These are phyloP conservation scores for Eupithecia abbreviata DNA, from an alignment of 2,888 invertebrate genomes.

Conservation along the genomic window DNA sequence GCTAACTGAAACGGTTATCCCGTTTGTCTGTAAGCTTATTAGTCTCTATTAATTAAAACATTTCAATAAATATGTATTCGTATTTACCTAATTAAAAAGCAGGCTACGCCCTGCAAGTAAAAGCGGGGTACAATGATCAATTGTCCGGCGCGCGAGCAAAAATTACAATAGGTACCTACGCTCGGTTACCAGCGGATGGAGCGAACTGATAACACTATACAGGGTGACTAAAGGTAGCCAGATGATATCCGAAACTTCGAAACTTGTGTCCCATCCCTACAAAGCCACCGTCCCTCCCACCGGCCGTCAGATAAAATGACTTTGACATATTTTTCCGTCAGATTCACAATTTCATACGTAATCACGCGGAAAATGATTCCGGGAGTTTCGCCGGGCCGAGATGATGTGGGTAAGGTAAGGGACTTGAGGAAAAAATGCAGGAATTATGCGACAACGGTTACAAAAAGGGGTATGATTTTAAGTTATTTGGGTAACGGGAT, in stretches of 20 bases:
- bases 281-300: background rate
- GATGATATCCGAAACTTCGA: background rate
- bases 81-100: too few species aligned
- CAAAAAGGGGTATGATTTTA: conserved; percentile 28
- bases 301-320: conserved; percentile 36
- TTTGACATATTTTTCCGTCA: conserved; percentile 45
- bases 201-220: too few species aligned
- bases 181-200: too few species aligned
- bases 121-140: too few species aligned
- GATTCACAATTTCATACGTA: conserved; percentile 44
- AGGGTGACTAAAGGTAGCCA: too few species aligned
- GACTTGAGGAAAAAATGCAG: conserved; percentile 27
- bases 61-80: too few species aligned
- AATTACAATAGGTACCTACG: too few species aligned
- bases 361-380: conserved; percentile 41
- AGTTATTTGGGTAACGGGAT: conserved; percentile 1
- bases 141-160: too few species aligned
- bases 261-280: background rate
- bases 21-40: too few species aligned
- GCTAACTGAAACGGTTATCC: too few species aligned
- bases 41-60: too few species aligned
- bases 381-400: conserved; percentile 22
- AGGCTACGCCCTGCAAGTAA: too few species aligned
- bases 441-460: conserved; percentile 33
- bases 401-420: conserved; percentile 31